phyloP scores from a whole-genome alignment of 2,888 invertebrate species.

The Noctua comes region DNA sequence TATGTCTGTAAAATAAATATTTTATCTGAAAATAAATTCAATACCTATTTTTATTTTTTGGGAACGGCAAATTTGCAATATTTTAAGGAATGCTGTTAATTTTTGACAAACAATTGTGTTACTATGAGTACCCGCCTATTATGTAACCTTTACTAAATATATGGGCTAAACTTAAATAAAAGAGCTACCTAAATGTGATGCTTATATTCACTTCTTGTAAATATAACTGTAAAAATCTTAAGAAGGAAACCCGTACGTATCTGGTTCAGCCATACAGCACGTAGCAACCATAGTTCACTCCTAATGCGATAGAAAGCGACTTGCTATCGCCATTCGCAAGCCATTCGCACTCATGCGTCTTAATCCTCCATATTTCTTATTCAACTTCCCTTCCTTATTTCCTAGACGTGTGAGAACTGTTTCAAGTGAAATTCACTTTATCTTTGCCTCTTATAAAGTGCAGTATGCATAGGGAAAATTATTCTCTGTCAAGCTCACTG shows the following conservation, averaged over 20 bases:
- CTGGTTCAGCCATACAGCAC: slow-evolving; percentile 1
- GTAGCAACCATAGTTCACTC: slow-evolving; percentile 26
- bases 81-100: not conserved
- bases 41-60: not conserved
- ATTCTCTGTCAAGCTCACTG: not conserved
- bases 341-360: not conserved
- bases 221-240: not conserved
- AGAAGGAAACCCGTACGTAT: not conserved
- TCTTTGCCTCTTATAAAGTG: not conserved
- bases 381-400: not conserved
- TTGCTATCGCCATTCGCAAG: slow-evolving; percentile 8
- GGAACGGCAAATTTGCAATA: not conserved
- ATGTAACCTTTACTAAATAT: not conserved
- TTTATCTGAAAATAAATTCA: not conserved
- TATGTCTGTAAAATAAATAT: not conserved
- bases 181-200: not conserved
- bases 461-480: not conserved
- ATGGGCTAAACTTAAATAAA: not conserved
- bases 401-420: slow-evolving; percentile 1
- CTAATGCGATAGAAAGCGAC: slow-evolving; percentile 29
- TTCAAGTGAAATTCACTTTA: not conserved
- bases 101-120: not conserved
- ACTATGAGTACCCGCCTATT: not conserved
- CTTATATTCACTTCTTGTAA: not conserved
- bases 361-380: slow-evolving; percentile 20